Conservation (phyloP, 2,888 invertebrate genomes). For the Sylvicola cinctus region DNA sequence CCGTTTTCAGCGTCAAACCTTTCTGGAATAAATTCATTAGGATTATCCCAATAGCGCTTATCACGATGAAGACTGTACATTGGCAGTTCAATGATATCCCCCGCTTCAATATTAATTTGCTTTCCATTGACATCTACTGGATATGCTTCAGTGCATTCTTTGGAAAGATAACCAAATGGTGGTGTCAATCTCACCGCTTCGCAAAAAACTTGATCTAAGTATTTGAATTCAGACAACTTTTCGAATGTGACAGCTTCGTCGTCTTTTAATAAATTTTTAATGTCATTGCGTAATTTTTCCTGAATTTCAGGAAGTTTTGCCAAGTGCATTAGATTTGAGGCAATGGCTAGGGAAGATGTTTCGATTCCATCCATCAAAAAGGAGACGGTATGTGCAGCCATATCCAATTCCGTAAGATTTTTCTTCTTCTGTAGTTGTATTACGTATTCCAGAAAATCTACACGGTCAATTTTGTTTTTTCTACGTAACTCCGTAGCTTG, state of each 20-base stretch:
- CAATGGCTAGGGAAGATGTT: constrained; percentile 16
- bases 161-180: neutral
- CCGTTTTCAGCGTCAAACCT: constrained; percentile 4
- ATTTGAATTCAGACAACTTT: constrained; percentile 15
- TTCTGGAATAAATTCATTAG: constrained; percentile 5
- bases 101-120: constrained; percentile 1
- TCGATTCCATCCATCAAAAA: constrained; percentile 23
- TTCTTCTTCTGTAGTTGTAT: constrained; percentile 16
- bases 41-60: constrained; percentile 2
- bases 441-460: constrained; percentile 20
- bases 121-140: constrained; percentile 5
- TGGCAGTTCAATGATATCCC: constrained; percentile 3
- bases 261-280: constrained; percentile 9
- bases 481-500: constrained; percentile 14
- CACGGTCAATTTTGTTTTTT: constrained; percentile 12
- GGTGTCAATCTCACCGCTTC: no score
- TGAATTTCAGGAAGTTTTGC: constrained; percentile 14
- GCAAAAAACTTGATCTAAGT: constrained; percentile 20
- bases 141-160: constrained; percentile 1
- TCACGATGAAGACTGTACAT: constrained; percentile 3
- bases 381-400: constrained; percentile 18
- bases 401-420: constrained; percentile 10
- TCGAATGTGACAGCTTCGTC: constrained; percentile 15
- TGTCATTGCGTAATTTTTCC: constrained; percentile 15
- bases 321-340: constrained; percentile 10